These are phyloP conservation scores for Lypha dubia DNA, from an alignment of 2,888 invertebrate species.

Conservation along the genomic window DNA sequence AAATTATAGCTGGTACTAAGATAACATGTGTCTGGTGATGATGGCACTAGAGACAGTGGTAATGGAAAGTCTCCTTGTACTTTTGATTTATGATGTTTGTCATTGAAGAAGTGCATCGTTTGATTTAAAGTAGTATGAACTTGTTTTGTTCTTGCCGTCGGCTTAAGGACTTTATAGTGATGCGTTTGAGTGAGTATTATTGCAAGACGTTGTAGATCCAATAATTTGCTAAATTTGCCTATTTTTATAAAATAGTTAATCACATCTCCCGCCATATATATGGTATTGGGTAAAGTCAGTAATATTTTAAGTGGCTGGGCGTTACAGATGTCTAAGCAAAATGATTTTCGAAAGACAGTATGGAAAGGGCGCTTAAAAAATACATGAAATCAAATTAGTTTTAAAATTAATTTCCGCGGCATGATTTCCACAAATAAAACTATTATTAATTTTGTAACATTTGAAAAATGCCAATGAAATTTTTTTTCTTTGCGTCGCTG, in stretches of 20 bases:
- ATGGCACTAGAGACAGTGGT: background rate
- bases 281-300: slow-evolving; percentile 26
- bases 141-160: slow-evolving; percentile 27
- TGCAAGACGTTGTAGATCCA: slow-evolving; percentile 14
- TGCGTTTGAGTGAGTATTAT: slow-evolving; percentile 36
- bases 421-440: too few relatives aligned
- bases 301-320: slow-evolving; percentile 7
- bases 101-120: slow-evolving; percentile 7
- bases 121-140: slow-evolving; percentile 16
- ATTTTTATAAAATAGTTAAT: slow-evolving; percentile 35
- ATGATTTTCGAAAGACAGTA: slow-evolving; percentile 6
- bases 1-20: slow-evolving; percentile 42
- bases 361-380: slow-evolving; percentile 19
- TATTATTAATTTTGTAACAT: too few relatives aligned
- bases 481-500: too few relatives aligned
- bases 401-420: too few relatives aligned
- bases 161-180: slow-evolving; percentile 15
- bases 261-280: slow-evolving; percentile 29
- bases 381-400: too few relatives aligned
- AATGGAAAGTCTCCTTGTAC: slow-evolving; percentile 26
- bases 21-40: background rate
- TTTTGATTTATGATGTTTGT: slow-evolving; percentile 17
- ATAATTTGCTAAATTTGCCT: background rate
- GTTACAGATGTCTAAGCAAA: slow-evolving; percentile 29
- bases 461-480: too few relatives aligned